Percentiles rank a stretch among this genome's conserved stretches.
Evolutionary conservation across 2,888 invertebrate species (phyloP).

Genomic region (Dryobotodes eremita): DNA sequence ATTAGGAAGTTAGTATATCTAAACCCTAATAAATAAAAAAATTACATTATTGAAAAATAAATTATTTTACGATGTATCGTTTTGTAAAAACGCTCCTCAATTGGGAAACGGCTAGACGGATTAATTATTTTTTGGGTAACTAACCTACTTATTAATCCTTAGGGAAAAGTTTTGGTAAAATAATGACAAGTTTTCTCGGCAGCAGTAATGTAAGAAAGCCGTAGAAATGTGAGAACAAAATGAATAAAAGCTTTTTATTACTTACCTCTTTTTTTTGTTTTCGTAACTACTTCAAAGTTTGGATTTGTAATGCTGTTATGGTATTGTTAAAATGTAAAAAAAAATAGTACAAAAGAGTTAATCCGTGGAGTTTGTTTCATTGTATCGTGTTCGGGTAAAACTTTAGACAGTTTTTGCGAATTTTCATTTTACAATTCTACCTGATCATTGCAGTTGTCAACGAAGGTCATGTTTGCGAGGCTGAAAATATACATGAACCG

Average conservation of each 20-base stretch:
- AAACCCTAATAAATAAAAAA: no score
- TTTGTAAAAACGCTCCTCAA: no score
- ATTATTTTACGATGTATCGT: no score
- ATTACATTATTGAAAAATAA: no score
- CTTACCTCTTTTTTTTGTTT: no score
- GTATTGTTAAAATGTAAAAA: constrained; percentile 16
- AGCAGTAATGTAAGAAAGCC: not conserved
- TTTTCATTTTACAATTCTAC: not conserved
- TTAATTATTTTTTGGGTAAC: no score
- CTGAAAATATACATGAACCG: no score
- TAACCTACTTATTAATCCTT: no score
- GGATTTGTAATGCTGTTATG: constrained; percentile 14
- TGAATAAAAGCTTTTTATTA: not conserved
- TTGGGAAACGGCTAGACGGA: no score
- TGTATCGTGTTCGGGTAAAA: constrained; percentile 16
- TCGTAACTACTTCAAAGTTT: constrained; percentile 7
- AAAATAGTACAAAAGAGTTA: constrained; percentile 35
- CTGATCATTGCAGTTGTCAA: not conserved
- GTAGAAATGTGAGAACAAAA: constrained; percentile 18
- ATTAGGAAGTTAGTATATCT: no score
- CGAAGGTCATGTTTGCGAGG: not conserved
- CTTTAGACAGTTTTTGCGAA: not conserved
- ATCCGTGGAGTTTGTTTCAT: constrained; percentile 23
- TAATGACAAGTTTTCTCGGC: not conserved
- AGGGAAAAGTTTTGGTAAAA: no score